Conservation (phyloP, 2,797 vertebrate species). For the Gymnoscopelus microlampas region DNA sequence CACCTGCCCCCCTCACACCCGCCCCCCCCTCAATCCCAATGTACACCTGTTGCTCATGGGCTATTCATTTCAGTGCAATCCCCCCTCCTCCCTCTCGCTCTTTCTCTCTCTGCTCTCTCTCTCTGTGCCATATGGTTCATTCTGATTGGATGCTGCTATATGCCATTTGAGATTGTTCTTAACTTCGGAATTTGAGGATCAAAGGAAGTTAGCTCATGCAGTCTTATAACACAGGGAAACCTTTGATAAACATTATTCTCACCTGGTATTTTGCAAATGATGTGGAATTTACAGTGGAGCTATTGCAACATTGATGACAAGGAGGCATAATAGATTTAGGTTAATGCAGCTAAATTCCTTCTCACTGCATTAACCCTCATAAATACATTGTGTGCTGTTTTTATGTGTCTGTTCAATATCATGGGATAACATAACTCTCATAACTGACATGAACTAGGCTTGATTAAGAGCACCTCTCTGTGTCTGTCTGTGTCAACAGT, state of each 20-base stretch:
- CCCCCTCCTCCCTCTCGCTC: neutral
- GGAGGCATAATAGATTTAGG: neutral
- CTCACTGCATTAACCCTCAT: neutral
- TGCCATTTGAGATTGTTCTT: constrained; percentile 28
- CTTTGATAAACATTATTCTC: constrained; percentile 2
- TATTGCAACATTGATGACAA: neutral
- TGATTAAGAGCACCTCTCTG: neutral
- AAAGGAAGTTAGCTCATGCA: constrained; percentile 2
- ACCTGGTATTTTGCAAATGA: neutral
- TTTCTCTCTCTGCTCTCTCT: too few relatives aligned
- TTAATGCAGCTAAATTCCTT: neutral
- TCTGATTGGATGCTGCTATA: constrained; percentile 30
- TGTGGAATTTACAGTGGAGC: too few relatives aligned
- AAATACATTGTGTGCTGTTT: neutral
- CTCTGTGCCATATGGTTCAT: neutral
- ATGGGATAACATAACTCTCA: too few relatives aligned
- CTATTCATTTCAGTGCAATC: neutral
- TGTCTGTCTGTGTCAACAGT: constrained; percentile 63
- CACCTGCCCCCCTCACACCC: constrained; percentile 57
- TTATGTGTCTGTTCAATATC: constrained; percentile 7
- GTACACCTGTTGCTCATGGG: constrained; percentile 60
- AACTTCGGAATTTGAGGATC: constrained; percentile 24
- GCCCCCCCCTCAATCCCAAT: constrained; percentile 30
- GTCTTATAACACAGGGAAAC: neutral
- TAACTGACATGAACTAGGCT: too few relatives aligned